phyloP scores from a whole-genome alignment of 2,888 invertebrate species.

The Eudasyphora cyanicolor region DNA sequence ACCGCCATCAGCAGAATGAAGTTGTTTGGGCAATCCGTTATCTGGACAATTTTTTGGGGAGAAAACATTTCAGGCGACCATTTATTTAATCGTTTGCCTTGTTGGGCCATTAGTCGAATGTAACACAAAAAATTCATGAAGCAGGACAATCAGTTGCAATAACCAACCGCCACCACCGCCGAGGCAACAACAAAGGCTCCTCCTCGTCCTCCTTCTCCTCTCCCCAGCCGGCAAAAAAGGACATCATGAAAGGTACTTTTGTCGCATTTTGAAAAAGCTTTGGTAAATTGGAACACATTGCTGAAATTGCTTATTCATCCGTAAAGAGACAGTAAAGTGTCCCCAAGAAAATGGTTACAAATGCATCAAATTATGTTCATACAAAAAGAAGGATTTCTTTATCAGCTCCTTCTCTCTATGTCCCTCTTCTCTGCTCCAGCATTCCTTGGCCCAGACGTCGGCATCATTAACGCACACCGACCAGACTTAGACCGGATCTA shows the following conservation, averaged over 20 bases:
- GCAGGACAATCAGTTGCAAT: constrained; percentile 6
- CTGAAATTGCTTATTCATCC: constrained; percentile 31
- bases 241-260: not conserved
- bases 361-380: constrained; percentile 31
- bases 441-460: too few species aligned
- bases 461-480: not conserved
- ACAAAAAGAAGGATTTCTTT: constrained; percentile 11
- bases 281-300: not conserved
- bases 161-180: not conserved
- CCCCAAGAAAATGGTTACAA: not conserved
- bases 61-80: constrained; percentile 33
- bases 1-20: not conserved
- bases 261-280: not conserved
- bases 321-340: constrained; percentile 5
- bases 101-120: constrained; percentile 11
- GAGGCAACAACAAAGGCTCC: too few species aligned
- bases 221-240: not conserved
- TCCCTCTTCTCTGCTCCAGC: not conserved
- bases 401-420: not conserved
- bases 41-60: constrained; percentile 21
- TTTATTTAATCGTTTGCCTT: constrained; percentile 51
- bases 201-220: too few species aligned
- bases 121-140: constrained; percentile 6
- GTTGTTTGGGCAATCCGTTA: constrained; percentile 28
- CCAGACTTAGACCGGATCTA: not conserved